These are phyloP conservation scores for Aporrectodea caliginosa DNA, from an alignment of 1,140 invertebrate genomes.

Conservation along the genomic window DNA sequence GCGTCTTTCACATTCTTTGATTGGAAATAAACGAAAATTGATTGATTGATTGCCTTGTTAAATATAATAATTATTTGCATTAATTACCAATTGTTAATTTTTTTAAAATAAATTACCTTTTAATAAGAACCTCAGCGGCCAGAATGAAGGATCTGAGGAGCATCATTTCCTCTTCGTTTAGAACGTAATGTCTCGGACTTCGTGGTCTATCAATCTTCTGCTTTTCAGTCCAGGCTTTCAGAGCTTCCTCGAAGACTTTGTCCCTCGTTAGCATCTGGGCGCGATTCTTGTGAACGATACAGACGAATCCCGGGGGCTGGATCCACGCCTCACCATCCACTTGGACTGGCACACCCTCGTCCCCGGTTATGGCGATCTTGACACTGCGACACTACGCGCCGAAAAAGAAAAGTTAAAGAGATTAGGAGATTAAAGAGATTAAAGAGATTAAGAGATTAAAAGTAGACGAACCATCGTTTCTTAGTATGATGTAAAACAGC, in stretches of 20 bases:
- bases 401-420: too few species aligned
- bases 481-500: too few species aligned
- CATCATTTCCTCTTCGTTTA: not conserved
- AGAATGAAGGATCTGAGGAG: not conserved
- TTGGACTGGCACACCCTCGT: slow-evolving; percentile 73
- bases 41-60: too few species aligned
- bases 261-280: slow-evolving; percentile 92
- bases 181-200: slow-evolving; percentile 39
- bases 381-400: slow-evolving; percentile 75
- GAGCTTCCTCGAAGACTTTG: slow-evolving; percentile 78
- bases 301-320: slow-evolving; percentile 91
- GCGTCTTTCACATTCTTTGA: too few species aligned
- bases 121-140: not conserved
- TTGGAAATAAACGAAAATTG: too few species aligned
- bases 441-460: too few species aligned
- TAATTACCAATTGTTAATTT: too few species aligned
- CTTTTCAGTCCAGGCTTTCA: slow-evolving; percentile 91
- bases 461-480: too few species aligned
- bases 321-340: slow-evolving; percentile 98
- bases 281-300: slow-evolving; percentile 92
- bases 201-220: slow-evolving; percentile 60
- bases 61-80: too few species aligned
- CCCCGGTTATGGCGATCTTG: slow-evolving; percentile 87
- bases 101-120: too few species aligned
- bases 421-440: too few species aligned